Conservation (phyloP, 2,797 vertebrate species). For the Lerista edwardsae region DNA sequence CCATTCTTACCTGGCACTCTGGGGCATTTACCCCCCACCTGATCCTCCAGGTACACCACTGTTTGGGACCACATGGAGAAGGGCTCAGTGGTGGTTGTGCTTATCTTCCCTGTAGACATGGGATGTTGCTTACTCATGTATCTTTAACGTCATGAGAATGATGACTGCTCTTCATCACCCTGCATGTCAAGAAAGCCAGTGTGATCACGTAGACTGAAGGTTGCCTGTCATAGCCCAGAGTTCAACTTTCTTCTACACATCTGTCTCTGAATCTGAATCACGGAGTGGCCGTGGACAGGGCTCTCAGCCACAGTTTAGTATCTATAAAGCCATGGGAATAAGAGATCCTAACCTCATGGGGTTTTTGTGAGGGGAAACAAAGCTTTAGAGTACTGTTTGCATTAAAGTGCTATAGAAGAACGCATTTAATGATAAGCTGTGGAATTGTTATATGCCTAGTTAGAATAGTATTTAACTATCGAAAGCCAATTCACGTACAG, state of each 20-base stretch:
- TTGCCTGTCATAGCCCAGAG: background rate
- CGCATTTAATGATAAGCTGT: background rate
- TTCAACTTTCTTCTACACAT: background rate
- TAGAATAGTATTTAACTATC: constrained; percentile 10
- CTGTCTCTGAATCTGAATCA: background rate
- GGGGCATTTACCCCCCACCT: no score
- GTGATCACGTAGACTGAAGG: background rate
- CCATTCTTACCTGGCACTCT: no score
- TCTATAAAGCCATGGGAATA: background rate
- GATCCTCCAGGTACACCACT: no score
- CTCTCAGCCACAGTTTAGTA: background rate
- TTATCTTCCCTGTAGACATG: no score
- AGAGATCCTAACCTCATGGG: background rate
- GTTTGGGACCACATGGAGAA: no score
- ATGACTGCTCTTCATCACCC: background rate
- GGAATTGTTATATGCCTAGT: background rate
- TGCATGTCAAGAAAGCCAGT: background rate
- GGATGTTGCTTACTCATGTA: no score
- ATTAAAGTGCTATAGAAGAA: background rate
- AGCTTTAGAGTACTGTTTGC: background rate
- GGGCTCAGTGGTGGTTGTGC: no score
- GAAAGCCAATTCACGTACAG: constrained; percentile 25
- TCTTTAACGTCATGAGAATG: background rate
- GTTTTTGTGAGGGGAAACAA: background rate
- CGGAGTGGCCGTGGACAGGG: background rate